phyloP scores from a whole-genome alignment of 2,113 vertebrate species.

The Xenopus borealis region DNA sequence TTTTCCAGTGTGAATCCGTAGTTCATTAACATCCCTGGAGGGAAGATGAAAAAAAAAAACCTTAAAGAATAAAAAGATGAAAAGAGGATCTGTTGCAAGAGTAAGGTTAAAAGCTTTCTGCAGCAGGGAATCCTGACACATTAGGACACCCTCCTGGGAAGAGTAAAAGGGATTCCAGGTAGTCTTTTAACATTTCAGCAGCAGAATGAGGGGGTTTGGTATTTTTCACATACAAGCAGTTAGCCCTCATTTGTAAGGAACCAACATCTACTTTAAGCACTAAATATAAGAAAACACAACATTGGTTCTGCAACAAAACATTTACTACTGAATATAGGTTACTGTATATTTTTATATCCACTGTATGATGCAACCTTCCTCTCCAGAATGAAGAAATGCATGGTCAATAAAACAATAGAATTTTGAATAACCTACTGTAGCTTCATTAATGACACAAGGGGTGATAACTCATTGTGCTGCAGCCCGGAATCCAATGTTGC shows the following conservation, averaged over 20 bases:
- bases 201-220: slow-evolving; percentile 19
- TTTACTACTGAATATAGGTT: too few species aligned
- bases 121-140: slow-evolving; percentile 39
- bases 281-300: background rate
- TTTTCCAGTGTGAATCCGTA: slow-evolving; percentile 11
- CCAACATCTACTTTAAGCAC: background rate
- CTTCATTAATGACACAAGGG: too few species aligned
- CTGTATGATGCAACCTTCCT: too few species aligned
- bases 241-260: background rate
- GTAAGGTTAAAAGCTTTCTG: slow-evolving; percentile 44
- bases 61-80: slow-evolving; percentile 20
- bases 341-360: too few species aligned
- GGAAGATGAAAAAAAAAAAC: slow-evolving; percentile 10
- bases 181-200: slow-evolving; percentile 44
- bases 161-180: slow-evolving; percentile 43
- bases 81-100: slow-evolving; percentile 21
- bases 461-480: too few species aligned
- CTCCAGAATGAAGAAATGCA: too few species aligned
- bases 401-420: too few species aligned
- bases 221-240: slow-evolving; percentile 16
- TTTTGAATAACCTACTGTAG: too few species aligned
- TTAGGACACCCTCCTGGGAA: slow-evolving; percentile 34
- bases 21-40: slow-evolving; percentile 44
- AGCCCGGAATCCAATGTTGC: background rate
- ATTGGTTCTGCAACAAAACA: too few species aligned